Evolutionary conservation across 2,888 invertebrate species (phyloP).

Genomic region (Leptarthrus brevirostris): DNA sequence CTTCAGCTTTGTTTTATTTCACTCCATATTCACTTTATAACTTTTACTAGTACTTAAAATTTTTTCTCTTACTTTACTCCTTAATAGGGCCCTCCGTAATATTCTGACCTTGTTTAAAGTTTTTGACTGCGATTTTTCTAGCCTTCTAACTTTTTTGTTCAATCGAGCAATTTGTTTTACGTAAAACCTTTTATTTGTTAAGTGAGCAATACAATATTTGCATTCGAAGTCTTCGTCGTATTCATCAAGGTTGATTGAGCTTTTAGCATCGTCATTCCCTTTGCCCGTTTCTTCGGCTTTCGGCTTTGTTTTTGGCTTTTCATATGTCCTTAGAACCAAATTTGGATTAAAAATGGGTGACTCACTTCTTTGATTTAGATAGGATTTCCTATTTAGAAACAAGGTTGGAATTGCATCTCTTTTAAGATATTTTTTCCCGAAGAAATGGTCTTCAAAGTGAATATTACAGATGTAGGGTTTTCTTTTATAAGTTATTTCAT

Average conservation of each 20-base stretch:
- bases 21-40: too few species aligned
- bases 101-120: not conserved
- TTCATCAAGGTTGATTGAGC: not conserved
- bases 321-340: not conserved
- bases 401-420: slow-evolving; percentile 13
- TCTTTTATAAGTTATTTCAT: not conserved
- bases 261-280: not conserved
- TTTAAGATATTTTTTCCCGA: slow-evolving; percentile 13
- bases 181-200: not conserved
- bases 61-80: too few species aligned
- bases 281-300: not conserved
- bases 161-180: not conserved
- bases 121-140: not conserved
- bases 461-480: not conserved
- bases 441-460: not conserved
- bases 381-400: not conserved
- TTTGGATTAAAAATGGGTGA: not conserved
- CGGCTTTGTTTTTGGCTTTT: not conserved
- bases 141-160: not conserved
- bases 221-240: not conserved
- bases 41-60: too few species aligned
- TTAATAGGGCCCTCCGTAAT: not conserved
- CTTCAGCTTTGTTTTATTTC: too few species aligned
- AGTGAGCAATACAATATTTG: not conserved
- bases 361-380: not conserved